Evolutionary conservation across 35 echinoderm and acorn worm genomes (phyloP), one percentile per base, ranked within the genome.

Genomic region (Ophioderma brevispina): DNA sequence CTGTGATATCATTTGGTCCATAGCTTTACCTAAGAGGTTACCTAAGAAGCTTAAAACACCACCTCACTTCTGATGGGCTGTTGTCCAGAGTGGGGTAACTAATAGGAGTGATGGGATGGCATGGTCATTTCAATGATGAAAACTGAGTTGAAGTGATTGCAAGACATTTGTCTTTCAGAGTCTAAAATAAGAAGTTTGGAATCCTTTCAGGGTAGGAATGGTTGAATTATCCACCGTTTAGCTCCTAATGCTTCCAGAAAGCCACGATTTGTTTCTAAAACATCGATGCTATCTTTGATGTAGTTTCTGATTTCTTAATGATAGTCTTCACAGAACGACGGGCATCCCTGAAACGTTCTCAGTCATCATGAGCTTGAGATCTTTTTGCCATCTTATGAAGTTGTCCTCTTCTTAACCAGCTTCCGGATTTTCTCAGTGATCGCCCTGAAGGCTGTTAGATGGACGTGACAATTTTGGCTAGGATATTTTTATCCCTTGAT

Each of bases 91-190:
- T 31, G 14, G 80, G 80, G 39, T 11, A 82, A 30, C 38, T 82
- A 82, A 10, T 41, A 38, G 34, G 35, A 38, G 33, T 41, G 17
- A 82, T 36, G 89, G 64, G 17, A 91, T 76, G 75, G 23, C 37
- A 33, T n/a, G 13, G 23, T 41, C 30, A 33, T 21, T 37, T 89
- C 78, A 18, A 84, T 49, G 31, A 78, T 82, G 78, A 82, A 89
- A 18, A 89, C 87, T 3, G 35, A 40, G 33, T 23, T 42, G 36
- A 89, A 89, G 31, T 89, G 87, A 38, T 46, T 87, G 78, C n/a
- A n/a, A n/a, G n/a, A n/a, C n/a, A n/a, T n/a, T n/a, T n/a, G n/a
- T n/a, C n/a, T 80, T 31, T 40, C 34, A 18, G 35, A 18, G 23
- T 78, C 76, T 10, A 36, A 35, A 81, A 79, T 82, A 1, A 89